Conservation (phyloP, 2,888 invertebrate genomes). For the Pyrrhia umbra region DNA sequence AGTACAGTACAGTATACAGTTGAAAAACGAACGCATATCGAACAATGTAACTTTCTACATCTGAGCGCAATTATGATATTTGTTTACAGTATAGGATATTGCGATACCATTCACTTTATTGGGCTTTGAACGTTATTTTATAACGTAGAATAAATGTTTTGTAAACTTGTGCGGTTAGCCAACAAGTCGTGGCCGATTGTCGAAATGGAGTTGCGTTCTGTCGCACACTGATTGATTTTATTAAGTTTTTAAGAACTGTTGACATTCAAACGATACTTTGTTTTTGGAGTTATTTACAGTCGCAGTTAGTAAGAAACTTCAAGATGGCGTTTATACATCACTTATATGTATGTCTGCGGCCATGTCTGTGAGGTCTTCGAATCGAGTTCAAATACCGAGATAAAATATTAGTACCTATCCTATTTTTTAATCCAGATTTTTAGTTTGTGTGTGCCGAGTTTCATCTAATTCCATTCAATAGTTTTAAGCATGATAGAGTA, state of each 20-base stretch:
- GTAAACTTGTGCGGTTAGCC: constrained; percentile 55
- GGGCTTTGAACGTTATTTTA: constrained; percentile 59
- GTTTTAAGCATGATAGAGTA: background rate
- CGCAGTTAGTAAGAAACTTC: constrained; percentile 1
- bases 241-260: constrained; percentile 48
- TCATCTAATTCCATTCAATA: background rate
- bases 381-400: too few relatives aligned
- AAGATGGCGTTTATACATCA: background rate
- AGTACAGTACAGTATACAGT: too few relatives aligned
- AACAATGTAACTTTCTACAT: constrained; percentile 38
- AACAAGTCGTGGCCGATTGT: constrained; percentile 60
- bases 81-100: constrained; percentile 58
- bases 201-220: constrained; percentile 47
- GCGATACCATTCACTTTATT: constrained; percentile 52
- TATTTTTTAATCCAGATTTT: too few relatives aligned
- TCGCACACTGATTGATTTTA: constrained; percentile 45
- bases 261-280: constrained; percentile 35
- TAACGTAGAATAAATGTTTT: constrained; percentile 61
- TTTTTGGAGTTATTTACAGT: background rate
- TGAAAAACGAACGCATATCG: constrained; percentile 7
- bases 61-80: constrained; percentile 42
- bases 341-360: too few relatives aligned
- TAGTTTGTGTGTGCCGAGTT: too few relatives aligned
- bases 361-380: too few relatives aligned
- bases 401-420: too few relatives aligned